phyloP scores from a whole-genome alignment of 2,113 vertebrate genomes.

The Phalacrocorax brasilianus region DNA sequence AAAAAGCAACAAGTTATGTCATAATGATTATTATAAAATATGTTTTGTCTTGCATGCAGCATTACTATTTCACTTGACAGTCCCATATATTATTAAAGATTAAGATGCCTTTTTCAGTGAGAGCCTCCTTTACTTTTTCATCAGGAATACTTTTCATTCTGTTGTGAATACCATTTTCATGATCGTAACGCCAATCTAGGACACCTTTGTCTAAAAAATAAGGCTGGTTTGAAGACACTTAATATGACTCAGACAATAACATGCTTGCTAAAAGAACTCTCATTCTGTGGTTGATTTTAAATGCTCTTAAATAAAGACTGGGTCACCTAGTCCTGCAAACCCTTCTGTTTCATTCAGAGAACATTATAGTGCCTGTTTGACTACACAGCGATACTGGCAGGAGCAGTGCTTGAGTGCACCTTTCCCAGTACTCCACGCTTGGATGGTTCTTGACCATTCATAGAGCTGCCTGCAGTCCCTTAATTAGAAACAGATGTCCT shows the following conservation, averaged over 20 bases:
- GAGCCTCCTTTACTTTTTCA: neutral
- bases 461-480: neutral
- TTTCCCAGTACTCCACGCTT: neutral
- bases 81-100: neutral
- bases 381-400: fast-evolving
- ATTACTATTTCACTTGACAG: neutral
- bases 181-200: neutral
- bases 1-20: neutral
- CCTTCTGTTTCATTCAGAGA: neutral
- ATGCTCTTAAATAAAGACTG: neutral
- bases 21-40: neutral
- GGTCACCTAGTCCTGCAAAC: neutral
- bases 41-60: neutral
- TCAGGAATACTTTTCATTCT: neutral
- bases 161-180: neutral
- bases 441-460: neutral
- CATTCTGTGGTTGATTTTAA: neutral
- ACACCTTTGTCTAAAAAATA: neutral
- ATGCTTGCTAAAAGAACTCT: neutral
- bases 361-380: neutral
- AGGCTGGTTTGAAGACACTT: neutral
- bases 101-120: neutral
- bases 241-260: neutral
- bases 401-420: neutral
- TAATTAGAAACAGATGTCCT: constrained; percentile 39